These are phyloP conservation scores for Callionymus lyra DNA, from an alignment of 2,113 vertebrate genomes.

Conservation along the genomic window DNA sequence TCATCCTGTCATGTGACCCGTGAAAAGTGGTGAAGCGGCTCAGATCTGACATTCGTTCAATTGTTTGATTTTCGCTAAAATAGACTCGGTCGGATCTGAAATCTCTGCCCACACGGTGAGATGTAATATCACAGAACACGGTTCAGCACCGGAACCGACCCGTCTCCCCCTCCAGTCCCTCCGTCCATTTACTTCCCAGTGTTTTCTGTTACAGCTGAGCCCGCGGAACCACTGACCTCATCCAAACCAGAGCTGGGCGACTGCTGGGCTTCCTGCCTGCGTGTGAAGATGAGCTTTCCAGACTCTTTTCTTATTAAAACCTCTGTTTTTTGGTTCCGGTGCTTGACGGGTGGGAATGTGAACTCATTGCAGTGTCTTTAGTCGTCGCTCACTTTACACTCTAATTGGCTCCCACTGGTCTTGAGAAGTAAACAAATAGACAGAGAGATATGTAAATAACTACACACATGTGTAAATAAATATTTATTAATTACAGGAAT, in stretches of 20 bases:
- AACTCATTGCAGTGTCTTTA: slow-evolving; percentile 44
- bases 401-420: slow-evolving; percentile 62
- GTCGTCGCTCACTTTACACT: slow-evolving; percentile 51
- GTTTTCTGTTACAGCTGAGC: slow-evolving; percentile 57
- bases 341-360: slow-evolving; percentile 38
- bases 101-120: slow-evolving; percentile 44
- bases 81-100: slow-evolving; percentile 35
- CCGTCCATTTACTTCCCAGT: slow-evolving; percentile 55
- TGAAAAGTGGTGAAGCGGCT: no score
- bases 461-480: slow-evolving; percentile 5
- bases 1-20: no score
- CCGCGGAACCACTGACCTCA: slow-evolving; percentile 60
- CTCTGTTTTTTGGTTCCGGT: slow-evolving; percentile 49
- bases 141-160: slow-evolving; percentile 36
- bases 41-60: no score
- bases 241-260: slow-evolving; percentile 57
- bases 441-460: slow-evolving; percentile 9
- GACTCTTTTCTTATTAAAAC: slow-evolving; percentile 63
- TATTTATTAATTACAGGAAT: no score
- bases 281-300: slow-evolving; percentile 53
- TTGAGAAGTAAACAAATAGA: slow-evolving; percentile 14
- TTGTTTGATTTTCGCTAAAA: no score
- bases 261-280: slow-evolving; percentile 54
- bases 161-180: slow-evolving; percentile 26
- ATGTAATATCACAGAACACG: slow-evolving; percentile 34